Percentiles rank a stretch among this genome's conserved stretches.
Evolutionary conservation across 2,113 vertebrate genomes (phyloP).

Genomic region (Thinocorus orbignyianus): DNA sequence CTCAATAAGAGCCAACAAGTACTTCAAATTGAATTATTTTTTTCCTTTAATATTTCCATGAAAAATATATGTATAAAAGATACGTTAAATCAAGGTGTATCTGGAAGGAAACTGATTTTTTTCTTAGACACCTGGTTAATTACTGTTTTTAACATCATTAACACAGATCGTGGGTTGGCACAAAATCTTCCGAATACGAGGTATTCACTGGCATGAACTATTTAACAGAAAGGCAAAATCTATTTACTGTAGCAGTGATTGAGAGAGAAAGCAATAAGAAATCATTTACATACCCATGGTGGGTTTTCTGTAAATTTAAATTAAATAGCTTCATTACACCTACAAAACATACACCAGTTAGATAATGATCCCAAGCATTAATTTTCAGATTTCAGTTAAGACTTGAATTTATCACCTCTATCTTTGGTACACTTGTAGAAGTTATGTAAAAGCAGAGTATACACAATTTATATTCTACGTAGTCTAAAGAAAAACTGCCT

Average conservation of each 20-base stretch:
- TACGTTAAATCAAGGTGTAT: neutral
- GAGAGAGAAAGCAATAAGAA: neutral
- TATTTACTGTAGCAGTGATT: neutral
- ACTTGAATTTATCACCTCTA: neutral
- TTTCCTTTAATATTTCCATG: neutral
- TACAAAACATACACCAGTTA: neutral
- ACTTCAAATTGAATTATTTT: neutral
- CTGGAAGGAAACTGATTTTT: neutral
- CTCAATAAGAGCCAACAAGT: neutral
- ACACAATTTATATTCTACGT: neutral
- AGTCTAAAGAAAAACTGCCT: neutral
- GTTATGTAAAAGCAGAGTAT: neutral
- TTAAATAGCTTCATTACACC: neutral
- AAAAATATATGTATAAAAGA: neutral
- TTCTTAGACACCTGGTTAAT: neutral
- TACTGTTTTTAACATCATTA: neutral
- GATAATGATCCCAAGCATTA: neutral
- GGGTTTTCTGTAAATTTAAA: neutral
- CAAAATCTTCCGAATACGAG: neutral
- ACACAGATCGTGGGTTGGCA: neutral
- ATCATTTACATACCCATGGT: neutral
- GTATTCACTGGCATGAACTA: neutral
- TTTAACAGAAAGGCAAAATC: neutral
- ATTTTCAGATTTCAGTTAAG: constrained; percentile 8
- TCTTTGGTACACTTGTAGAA: neutral